phyloP scores from a whole-genome alignment of 2,113 vertebrate species.

The Phaethornis superciliosus region DNA sequence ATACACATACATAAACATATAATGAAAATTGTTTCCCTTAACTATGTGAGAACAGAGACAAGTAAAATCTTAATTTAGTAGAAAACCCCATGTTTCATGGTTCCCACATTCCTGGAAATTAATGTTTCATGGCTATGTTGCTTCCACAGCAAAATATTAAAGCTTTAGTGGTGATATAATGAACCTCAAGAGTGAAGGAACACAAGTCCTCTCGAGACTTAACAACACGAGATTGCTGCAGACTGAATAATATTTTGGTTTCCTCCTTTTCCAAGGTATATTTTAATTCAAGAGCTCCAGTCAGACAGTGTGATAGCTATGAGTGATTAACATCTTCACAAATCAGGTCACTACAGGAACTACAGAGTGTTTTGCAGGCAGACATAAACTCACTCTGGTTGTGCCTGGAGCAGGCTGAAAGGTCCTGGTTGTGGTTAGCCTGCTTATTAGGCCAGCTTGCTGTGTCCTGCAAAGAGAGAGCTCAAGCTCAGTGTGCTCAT shows the following conservation, averaged over 20 bases:
- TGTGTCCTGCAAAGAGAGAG: neutral
- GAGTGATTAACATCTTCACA: neutral
- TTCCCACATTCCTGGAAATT: constrained; percentile 46
- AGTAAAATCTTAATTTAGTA: constrained; percentile 45
- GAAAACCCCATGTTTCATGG: neutral
- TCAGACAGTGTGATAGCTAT: neutral
- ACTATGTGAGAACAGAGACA: constrained; percentile 1
- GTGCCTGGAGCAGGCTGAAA: neutral
- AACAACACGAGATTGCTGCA: neutral
- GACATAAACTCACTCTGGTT: neutral
- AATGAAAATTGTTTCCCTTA: constrained; percentile 1
- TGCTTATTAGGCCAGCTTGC: neutral
- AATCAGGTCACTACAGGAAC: neutral
- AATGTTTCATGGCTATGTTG: constrained; percentile 44
- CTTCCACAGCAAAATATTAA: constrained; percentile 52
- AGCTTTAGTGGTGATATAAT: constrained; percentile 53
- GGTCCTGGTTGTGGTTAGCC: neutral
- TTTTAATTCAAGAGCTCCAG: constrained; percentile 14
- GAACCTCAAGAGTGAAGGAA: constrained; percentile 43
- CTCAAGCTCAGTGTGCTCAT: neutral
- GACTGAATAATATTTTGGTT: constrained; percentile 55
- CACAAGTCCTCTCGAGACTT: neutral
- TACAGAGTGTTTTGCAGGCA: neutral
- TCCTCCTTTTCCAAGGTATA: constrained; percentile 2
- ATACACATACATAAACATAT: neutral